Evolutionary conservation across 2,113 vertebrate genomes (phyloP).

Genomic region (Apteryx mantelli): DNA sequence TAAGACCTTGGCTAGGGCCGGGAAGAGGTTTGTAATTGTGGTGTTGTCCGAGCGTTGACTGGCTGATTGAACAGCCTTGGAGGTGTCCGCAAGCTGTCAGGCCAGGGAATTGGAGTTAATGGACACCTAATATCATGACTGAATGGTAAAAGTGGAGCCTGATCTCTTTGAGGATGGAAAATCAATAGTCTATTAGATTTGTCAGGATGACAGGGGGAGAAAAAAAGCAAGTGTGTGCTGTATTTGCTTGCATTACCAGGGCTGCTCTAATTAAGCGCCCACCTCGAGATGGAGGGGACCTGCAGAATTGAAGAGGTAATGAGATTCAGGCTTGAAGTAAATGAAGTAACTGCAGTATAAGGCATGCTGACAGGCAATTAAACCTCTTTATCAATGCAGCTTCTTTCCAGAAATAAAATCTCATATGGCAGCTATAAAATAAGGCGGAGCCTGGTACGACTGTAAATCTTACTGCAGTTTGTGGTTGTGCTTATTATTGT

Average conservation of each 20-base stretch:
- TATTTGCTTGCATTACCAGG: constrained; percentile 65
- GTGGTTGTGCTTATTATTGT: not conserved
- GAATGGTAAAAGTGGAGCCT: constrained; percentile 86
- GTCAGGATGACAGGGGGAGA: constrained; percentile 73
- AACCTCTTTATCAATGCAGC: constrained; percentile 80
- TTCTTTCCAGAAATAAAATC: constrained; percentile 77
- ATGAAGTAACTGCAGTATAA: constrained; percentile 80
- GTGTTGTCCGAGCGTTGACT: constrained; percentile 67
- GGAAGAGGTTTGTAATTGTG: constrained; percentile 43
- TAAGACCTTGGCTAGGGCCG: constrained; percentile 5
- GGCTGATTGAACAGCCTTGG: constrained; percentile 65
- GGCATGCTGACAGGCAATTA: constrained; percentile 84
- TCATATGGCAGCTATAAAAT: constrained; percentile 71
- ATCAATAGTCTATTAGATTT: constrained; percentile 96
- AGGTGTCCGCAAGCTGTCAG: constrained; percentile 77
- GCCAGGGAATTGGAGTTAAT: constrained; percentile 83
- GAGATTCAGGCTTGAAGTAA: constrained; percentile 79
- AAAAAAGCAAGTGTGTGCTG: not conserved
- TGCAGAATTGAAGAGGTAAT: constrained; percentile 81
- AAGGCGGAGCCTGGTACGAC: not conserved
- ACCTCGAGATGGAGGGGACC: constrained; percentile 72
- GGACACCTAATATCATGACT: constrained; percentile 92
- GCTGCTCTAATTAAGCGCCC: constrained; percentile 79
- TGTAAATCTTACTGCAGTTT: constrained; percentile 47
- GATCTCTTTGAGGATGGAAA: constrained; percentile 89